These are phyloP conservation scores for Mandrillus leucophaeus DNA, from an alignment of 2,113 vertebrate species.

Conservation along the genomic window DNA sequence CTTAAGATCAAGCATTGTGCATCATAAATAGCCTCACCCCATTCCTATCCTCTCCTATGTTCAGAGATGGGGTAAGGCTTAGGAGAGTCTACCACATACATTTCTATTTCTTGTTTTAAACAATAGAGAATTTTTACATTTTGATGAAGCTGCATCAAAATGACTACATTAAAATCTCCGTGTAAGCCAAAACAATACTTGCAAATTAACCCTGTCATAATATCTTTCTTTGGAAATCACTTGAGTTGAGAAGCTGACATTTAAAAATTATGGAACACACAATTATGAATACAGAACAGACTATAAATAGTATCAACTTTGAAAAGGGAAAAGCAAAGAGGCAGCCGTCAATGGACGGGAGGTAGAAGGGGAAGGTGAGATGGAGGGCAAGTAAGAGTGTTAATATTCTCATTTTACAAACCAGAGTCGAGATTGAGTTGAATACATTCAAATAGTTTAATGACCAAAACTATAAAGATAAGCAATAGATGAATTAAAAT, in stretches of 20 bases:
- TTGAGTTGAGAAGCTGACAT: background rate
- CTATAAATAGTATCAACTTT: background rate
- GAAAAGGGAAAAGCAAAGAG: background rate
- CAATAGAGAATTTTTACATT: background rate
- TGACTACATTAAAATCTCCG: background rate
- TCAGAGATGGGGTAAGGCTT: background rate
- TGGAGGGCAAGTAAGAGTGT: fast-evolving
- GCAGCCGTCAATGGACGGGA: background rate
- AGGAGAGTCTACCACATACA: background rate
- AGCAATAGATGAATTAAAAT: background rate
- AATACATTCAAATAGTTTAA: background rate
- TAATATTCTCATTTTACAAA: background rate
- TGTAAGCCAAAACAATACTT: slow-evolving; percentile 13
- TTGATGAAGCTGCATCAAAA: background rate
- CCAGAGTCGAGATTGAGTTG: background rate
- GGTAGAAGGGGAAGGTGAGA: background rate
- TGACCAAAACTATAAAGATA: background rate
- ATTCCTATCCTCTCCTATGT: background rate
- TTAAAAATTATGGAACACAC: background rate
- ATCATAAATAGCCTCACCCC: background rate
- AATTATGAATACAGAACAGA: background rate
- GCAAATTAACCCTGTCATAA: background rate
- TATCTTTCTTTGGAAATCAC: background rate
- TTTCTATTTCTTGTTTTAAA: background rate
- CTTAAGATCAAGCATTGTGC: background rate